Evolutionary conservation across 2,113 vertebrate species (phyloP).

Genomic region (Antechinus flavipes): DNA sequence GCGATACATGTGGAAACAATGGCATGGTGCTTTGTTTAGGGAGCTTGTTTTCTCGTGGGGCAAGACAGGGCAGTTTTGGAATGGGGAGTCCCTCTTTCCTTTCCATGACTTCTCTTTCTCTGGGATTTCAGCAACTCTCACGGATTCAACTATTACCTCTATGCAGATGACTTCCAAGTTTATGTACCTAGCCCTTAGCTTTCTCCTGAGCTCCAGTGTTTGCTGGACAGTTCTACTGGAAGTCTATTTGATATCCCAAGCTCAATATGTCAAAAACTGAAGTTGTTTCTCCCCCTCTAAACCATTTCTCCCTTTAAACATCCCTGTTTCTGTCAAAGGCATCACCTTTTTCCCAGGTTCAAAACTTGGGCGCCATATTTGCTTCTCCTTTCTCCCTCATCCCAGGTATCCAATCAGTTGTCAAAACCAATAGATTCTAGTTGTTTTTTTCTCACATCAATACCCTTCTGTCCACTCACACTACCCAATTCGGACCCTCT

Average conservation of each 20-base stretch:
- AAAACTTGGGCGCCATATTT: neutral
- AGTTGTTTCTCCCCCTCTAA: neutral
- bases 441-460: neutral
- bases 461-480: neutral
- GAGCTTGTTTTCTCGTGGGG: too few relatives aligned
- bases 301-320: neutral
- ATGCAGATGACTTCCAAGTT: neutral
- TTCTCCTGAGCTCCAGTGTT: neutral
- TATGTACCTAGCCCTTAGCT: slow-evolving; percentile 18
- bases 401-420: neutral
- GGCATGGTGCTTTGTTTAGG: too few relatives aligned
- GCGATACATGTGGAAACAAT: too few relatives aligned
- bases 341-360: neutral
- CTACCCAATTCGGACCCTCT: neutral
- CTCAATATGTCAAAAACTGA: neutral
- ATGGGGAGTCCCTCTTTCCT: neutral
- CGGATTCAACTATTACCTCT: slow-evolving; percentile 11
- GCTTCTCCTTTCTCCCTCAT: neutral
- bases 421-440: slow-evolving; percentile 35
- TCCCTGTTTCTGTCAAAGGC: neutral
- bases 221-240: neutral
- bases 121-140: too few relatives aligned
- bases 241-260: neutral
- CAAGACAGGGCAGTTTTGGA: too few relatives aligned
- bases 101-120: neutral